Conservation (phyloP, 2,888 invertebrate species). For the Agelastica alni region DNA sequence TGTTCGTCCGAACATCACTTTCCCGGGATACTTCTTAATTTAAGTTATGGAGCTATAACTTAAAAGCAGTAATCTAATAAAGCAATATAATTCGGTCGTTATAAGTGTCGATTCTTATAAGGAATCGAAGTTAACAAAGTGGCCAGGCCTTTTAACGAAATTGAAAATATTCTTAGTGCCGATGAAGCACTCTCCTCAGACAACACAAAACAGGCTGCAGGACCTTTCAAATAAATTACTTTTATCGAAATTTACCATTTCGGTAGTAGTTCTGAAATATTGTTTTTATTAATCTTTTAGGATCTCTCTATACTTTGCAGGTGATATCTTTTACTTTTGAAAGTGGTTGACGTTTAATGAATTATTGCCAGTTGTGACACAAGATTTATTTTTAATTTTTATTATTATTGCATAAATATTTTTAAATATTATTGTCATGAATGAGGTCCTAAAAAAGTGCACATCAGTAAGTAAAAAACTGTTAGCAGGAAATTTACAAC, state of each 20-base stretch:
- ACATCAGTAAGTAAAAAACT: too few species aligned
- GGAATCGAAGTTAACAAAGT: constrained; percentile 54
- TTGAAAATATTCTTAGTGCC: constrained; percentile 55
- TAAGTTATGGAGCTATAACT: constrained; percentile 45
- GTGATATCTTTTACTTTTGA: too few species aligned
- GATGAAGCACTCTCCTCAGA: constrained; percentile 50
- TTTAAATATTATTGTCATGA: too few species aligned
- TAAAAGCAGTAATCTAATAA: constrained; percentile 44
- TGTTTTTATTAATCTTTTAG: constrained; percentile 35
- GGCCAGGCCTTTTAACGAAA: constrained; percentile 57
- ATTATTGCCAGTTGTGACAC: too few species aligned
- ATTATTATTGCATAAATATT: too few species aligned
- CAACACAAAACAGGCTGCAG: constrained; percentile 48
- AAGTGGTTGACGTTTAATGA: too few species aligned
- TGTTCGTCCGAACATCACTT: constrained; percentile 3
- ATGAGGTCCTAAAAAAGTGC: too few species aligned
- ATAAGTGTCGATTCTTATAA: constrained; percentile 56
- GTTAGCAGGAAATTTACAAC: too few species aligned
- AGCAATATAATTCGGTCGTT: constrained; percentile 50
- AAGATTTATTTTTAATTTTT: too few species aligned
- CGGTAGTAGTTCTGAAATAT: constrained; percentile 39
- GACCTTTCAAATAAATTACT: constrained; percentile 51
- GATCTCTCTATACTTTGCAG: background rate
- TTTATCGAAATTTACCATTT: constrained; percentile 50
- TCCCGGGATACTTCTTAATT: constrained; percentile 40